These are phyloP conservation scores for Mythimna ferrago DNA, from an alignment of 2,888 invertebrate genomes.

Conservation along the genomic window DNA sequence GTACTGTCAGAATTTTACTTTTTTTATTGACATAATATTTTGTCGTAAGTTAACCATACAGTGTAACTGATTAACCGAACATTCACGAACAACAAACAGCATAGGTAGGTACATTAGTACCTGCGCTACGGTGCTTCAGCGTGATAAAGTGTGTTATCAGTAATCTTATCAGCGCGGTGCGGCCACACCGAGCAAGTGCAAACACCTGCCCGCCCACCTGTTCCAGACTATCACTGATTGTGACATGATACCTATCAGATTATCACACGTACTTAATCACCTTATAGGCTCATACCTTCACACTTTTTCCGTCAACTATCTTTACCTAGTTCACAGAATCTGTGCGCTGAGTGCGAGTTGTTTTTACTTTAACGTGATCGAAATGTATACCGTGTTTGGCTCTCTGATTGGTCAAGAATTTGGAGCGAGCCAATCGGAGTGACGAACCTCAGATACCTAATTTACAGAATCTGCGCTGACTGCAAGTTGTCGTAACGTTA, in stretches of 20 bases:
- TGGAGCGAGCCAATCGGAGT: too few relatives aligned
- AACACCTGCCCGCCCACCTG: constrained; percentile 88
- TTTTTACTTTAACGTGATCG: too few relatives aligned
- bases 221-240: constrained; percentile 72
- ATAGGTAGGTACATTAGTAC: constrained; percentile 36
- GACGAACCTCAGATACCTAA: background rate
- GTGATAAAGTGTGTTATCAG: constrained; percentile 78
- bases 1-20: too few relatives aligned
- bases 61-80: background rate
- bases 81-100: constrained; percentile 14
- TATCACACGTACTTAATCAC: constrained; percentile 39
- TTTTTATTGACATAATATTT: background rate
- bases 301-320: constrained; percentile 45
- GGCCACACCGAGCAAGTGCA: constrained; percentile 83
- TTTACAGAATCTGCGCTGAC: background rate
- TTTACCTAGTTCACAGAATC: constrained; percentile 7
- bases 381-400: too few relatives aligned
- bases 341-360: too few relatives aligned
- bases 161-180: constrained; percentile 79
- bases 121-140: constrained; percentile 63
- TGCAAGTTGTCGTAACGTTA: too few relatives aligned
- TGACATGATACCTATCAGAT: constrained; percentile 51
- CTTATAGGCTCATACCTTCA: constrained; percentile 17
- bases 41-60: background rate
- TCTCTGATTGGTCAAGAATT: too few relatives aligned